These are phyloP conservation scores for Tetranychus truncatus DNA, from an alignment of 2,888 invertebrate genomes.

Conservation along the genomic window DNA sequence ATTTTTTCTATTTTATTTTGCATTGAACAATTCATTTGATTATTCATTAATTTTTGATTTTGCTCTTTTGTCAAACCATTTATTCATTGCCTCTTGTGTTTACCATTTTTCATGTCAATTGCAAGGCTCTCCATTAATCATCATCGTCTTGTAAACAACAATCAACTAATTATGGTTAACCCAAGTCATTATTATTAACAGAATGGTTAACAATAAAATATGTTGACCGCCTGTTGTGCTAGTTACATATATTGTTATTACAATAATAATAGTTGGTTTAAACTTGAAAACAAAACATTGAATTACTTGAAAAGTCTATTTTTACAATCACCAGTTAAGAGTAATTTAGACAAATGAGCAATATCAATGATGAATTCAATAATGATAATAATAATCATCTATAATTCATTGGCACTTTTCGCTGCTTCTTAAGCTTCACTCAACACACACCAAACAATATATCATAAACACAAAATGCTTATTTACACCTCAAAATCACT, in stretches of 20 bases:
- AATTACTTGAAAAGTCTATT: no score
- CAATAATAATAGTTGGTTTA: neutral
- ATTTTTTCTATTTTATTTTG: neutral
- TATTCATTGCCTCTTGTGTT: neutral
- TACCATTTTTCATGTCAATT: neutral
- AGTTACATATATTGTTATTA: neutral
- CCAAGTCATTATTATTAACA: neutral
- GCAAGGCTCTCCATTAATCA: neutral
- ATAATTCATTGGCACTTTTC: no score
- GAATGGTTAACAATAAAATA: neutral
- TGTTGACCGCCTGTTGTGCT: neutral
- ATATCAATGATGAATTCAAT: no score
- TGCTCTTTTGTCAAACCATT: no score
- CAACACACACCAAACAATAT: no score
- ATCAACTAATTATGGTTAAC: neutral
- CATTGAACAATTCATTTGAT: neutral
- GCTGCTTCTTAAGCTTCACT: no score
- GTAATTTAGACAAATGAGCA: no score
- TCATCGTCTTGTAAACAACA: neutral
- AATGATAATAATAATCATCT: no score
- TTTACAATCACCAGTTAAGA: no score
- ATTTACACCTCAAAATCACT: no score
- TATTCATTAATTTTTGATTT: neutral
- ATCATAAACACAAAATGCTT: no score
- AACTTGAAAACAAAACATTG: no score